Evolutionary conservation across 1,140 invertebrate genomes (phyloP).

Genomic region (Eumaeus atala): DNA sequence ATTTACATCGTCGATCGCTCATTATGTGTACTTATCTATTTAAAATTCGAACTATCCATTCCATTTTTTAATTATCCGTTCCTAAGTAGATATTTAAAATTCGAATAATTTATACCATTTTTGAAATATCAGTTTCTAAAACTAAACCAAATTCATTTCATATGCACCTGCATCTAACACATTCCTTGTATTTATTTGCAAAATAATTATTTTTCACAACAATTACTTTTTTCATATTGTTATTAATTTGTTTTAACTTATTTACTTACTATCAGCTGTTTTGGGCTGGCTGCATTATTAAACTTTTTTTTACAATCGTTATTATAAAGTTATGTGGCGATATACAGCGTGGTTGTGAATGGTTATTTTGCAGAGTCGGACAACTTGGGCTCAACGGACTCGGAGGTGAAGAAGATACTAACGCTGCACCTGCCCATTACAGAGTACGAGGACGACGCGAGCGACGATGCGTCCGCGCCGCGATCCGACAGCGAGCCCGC

Average conservation of each 20-base stretch:
- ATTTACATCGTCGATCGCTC: constrained; percentile 7
- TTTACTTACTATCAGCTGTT: constrained; percentile 1
- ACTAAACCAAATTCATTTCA: no score
- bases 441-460: constrained; percentile 89
- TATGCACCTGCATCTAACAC: no score
- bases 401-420: constrained; percentile 91
- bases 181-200: no score
- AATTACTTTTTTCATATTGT: no score
- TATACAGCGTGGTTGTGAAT: constrained; percentile 13
- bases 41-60: no score
- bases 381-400: constrained; percentile 89
- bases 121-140: no score
- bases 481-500: constrained; percentile 82
- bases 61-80: no score
- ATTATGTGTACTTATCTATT: constrained; percentile 14
- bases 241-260: no score
- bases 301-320: constrained; percentile 8
- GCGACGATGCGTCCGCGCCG: constrained; percentile 80
- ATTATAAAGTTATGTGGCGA: neutral
- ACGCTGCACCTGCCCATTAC: constrained; percentile 91
- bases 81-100: no score
- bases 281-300: neutral
- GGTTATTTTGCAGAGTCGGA: constrained; percentile 82
- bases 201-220: no score
- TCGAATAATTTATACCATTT: no score